Evolutionary conservation across 1,140 invertebrate genomes (phyloP).

Genomic region (Temnothorax curvispinosus): DNA sequence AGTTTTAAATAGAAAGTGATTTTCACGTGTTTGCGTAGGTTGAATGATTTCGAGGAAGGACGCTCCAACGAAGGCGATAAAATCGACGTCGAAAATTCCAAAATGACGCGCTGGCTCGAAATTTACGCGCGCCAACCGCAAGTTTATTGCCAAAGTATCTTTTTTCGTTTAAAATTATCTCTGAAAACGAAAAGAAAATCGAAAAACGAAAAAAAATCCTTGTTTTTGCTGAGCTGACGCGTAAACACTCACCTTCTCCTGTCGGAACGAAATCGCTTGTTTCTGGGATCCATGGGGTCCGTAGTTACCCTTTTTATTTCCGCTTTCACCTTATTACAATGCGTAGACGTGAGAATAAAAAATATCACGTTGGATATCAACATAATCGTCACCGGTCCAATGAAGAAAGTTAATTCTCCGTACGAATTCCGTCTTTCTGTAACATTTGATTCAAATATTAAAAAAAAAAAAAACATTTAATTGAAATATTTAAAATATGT

Average conservation of each 20-base stretch:
- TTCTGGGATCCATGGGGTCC: conserved; percentile 84
- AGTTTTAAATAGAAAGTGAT: conserved; percentile 14
- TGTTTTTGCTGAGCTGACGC: background rate
- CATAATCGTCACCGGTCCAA: conserved; percentile 87
- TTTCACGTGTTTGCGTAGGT: background rate
- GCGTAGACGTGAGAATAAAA: conserved; percentile 89
- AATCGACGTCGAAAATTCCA: background rate
- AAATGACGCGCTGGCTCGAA: background rate
- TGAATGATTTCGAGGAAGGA: background rate
- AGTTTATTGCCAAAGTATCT: conserved; percentile 6
- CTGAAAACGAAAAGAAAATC: background rate
- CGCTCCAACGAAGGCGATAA: background rate
- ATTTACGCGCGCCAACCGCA: background rate
- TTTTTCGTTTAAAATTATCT: background rate
- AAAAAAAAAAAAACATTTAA: background rate
- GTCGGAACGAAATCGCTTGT: conserved; percentile 87
- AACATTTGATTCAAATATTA: conserved; percentile 16
- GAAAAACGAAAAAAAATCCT: background rate
- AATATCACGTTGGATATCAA: conserved; percentile 88
- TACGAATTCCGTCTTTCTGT: conserved; percentile 28
- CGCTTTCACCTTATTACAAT: conserved; percentile 89
- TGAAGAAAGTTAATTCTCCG: conserved; percentile 87
- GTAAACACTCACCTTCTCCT: conserved; percentile 87
- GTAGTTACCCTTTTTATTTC: conserved; percentile 89
- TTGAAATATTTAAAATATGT: background rate